Evolutionary conservation across 2,888 invertebrate species (phyloP), one percentile per base, ranked within the genome.

Genomic region (Cerceris ruficornis): DNA sequence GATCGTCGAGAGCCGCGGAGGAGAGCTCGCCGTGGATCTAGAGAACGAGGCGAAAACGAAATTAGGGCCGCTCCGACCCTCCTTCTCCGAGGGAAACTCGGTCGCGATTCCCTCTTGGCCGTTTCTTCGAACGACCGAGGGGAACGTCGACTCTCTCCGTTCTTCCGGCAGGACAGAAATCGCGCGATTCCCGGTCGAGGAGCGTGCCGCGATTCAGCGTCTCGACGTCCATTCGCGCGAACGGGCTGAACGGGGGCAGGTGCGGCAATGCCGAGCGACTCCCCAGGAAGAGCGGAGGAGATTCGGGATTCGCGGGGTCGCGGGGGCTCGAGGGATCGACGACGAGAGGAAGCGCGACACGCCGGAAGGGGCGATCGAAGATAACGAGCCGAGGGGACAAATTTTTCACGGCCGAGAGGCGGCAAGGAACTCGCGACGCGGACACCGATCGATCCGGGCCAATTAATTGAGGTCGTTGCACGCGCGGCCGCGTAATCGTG

Each of bases 381-480:
- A n/a, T 14, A n/a, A 62, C 43, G 5, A 41, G 13, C 49, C 8
- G 17, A 28, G 49, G 50, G 9, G 62, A 28, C n/a, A 57, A 28
- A 57, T 41, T 41, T n/a, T 41, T n/a, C 41, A 41, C 7, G 8
- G 55, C 7, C 17, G 42, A 6, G 58, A 28, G 42, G 28, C 28
- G 28, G 28, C 28, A 28, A 59, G 58, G n/a, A 11, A 59, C 11
- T n/a, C 13, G n/a, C 41, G 42, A 41, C 28, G 13, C 55, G 55
- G n/a, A 7, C 39, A 28, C 1, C 15, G 46, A 43, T 67, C 17
- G 70, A 52, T 62, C 42, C 50, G 60, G 14, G 39, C 58, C 65
- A 62, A 70, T 75, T 75, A 71, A 73, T 68, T 71, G 62, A 50
- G 66, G 42, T 55, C 57, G 54, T 28, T 17, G 54, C 46, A 42